Conservation (phyloP, 1,140 invertebrate species). For the Megalonaias nervosa region DNA sequence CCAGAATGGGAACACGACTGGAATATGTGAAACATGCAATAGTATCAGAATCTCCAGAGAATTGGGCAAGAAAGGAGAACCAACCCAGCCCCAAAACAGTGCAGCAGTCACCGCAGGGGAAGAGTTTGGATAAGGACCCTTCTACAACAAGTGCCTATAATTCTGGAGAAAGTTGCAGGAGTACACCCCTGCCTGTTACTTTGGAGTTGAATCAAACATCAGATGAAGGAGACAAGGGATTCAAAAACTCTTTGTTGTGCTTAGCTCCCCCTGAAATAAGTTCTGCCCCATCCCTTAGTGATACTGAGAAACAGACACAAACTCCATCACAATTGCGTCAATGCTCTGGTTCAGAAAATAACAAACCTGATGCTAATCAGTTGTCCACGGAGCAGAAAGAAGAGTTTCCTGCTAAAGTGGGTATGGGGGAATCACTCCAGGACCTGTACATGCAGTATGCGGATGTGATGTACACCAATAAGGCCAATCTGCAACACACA, state of each 20-base stretch:
- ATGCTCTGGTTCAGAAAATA: constrained; percentile 55
- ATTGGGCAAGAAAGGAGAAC: constrained; percentile 34
- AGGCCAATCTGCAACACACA: constrained; percentile 81
- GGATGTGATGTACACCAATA: constrained; percentile 81
- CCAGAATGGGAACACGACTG: constrained; percentile 73
- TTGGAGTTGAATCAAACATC: constrained; percentile 75
- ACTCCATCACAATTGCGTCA: constrained; percentile 57
- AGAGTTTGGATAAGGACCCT: constrained; percentile 44
- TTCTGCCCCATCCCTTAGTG: constrained; percentile 53
- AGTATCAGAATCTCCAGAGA: constrained; percentile 4
- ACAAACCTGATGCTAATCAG: constrained; percentile 34
- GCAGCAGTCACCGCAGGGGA: constrained; percentile 25
- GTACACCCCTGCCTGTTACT: constrained; percentile 74
- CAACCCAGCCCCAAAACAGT: constrained; percentile 42
- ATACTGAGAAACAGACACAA: constrained; percentile 68
- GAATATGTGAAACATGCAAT: constrained; percentile 68
- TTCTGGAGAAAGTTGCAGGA: constrained; percentile 82
- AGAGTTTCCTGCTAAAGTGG: constrained; percentile 39
- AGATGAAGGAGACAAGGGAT: constrained; percentile 62
- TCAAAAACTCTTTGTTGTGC: constrained; percentile 68
- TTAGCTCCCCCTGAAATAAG: constrained; percentile 55
- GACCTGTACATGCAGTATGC: constrained; percentile 68
- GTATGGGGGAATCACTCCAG: constrained; percentile 64
- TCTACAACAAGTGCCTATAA: constrained; percentile 81
- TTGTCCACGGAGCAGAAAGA: constrained; percentile 2